Evolutionary conservation across 2,113 vertebrate genomes (phyloP).

Genomic region (Ameiurus melas): DNA sequence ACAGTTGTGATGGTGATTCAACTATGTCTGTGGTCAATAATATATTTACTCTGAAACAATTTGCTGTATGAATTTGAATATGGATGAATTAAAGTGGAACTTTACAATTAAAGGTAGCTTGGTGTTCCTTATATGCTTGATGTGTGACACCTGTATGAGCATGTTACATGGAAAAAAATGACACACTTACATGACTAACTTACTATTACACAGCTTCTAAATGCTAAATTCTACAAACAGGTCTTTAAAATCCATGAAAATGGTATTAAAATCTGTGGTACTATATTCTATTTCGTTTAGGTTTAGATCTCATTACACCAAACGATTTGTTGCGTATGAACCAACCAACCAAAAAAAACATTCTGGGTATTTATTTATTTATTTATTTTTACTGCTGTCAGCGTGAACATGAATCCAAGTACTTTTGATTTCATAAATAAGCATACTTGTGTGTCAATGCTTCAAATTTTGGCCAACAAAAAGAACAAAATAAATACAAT

Average conservation of each 20-base stretch:
- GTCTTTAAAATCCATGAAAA: background rate
- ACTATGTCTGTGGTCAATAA: conserved; percentile 34
- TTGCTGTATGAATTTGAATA: conserved; percentile 41
- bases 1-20: conserved; percentile 29
- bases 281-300: background rate
- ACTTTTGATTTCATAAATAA: background rate
- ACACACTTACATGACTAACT: conserved; percentile 22
- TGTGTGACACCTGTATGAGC: conserved; percentile 14
- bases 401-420: background rate
- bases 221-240: background rate
- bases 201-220: background rate
- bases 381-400: background rate
- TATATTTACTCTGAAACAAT: conserved; percentile 36
- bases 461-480: background rate
- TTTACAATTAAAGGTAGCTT: conserved; percentile 38
- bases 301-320: background rate
- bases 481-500: background rate
- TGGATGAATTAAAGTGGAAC: conserved; percentile 37
- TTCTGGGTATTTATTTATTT: too few relatives aligned
- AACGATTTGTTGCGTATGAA: background rate
- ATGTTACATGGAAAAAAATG: background rate
- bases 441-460: background rate
- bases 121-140: conserved; percentile 41
- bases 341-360: too few relatives aligned
- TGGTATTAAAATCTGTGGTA: background rate